Evolutionary conservation across 2,888 invertebrate genomes (phyloP).

Genomic region (Nasonia oneida): DNA sequence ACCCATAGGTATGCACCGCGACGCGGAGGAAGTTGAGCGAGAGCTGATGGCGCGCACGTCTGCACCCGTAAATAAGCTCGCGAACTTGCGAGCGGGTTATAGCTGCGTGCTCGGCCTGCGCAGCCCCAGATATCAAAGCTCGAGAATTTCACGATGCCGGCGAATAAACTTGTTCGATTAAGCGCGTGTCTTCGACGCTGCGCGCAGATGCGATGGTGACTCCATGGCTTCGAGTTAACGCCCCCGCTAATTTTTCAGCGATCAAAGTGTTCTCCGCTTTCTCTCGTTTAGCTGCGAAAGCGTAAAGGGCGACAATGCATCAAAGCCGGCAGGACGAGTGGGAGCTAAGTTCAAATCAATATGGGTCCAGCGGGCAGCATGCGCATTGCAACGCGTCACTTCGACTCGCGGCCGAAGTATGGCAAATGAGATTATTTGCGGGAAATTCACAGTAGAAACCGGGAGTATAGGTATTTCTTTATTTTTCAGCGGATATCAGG

Average conservation of each 20-base stretch:
- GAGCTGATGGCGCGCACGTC: slow-evolving; percentile 49
- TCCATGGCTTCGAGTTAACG: slow-evolving; percentile 38
- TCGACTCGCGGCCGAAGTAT: slow-evolving; percentile 66
- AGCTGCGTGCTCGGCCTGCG: slow-evolving; percentile 50
- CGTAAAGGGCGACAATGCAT: slow-evolving; percentile 35
- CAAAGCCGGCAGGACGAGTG: slow-evolving; percentile 60
- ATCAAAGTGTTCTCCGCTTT: slow-evolving; percentile 33
- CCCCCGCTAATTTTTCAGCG: slow-evolving; percentile 30
- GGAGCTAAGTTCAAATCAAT: slow-evolving; percentile 70
- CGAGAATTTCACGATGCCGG: slow-evolving; percentile 53
- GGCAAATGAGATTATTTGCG: slow-evolving; percentile 66
- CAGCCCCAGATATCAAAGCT: slow-evolving; percentile 54
- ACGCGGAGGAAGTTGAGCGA: neutral
- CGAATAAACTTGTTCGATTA: slow-evolving; percentile 60
- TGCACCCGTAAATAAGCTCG: slow-evolving; percentile 60
- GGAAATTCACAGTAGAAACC: neutral
- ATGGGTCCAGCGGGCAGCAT: slow-evolving; percentile 72
- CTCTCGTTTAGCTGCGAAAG: neutral
- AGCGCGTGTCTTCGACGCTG: slow-evolving; percentile 40
- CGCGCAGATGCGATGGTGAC: neutral
- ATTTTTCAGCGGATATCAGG: neutral
- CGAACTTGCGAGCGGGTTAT: slow-evolving; percentile 37
- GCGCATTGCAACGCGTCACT: slow-evolving; percentile 70
- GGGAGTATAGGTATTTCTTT: neutral
- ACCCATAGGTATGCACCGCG: neutral